Evolutionary conservation across 2,113 vertebrate species (phyloP), one percentile per base, ranked within the genome.

Genomic region (Brachyhypopomus gauderio): DNA sequence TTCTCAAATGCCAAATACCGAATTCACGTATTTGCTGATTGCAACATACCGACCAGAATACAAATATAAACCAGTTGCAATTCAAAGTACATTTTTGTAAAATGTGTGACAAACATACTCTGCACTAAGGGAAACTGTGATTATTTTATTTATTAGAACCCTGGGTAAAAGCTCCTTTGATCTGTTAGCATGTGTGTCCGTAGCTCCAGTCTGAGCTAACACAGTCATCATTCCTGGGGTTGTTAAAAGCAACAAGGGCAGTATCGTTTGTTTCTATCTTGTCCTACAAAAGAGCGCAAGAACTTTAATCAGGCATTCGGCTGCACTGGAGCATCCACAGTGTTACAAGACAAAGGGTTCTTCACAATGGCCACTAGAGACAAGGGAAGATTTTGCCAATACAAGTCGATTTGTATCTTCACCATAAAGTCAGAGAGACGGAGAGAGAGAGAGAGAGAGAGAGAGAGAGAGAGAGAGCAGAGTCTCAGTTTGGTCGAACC

Each of bases 211-310:
- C 70, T 19, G 17, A 75, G 38, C 63, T 55, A 74, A 78, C 17
- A 12, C 8, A 55, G 74, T 71, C 38, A 75, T 77, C 59, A 83
- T 48, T 85, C 74, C 59, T 78, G 55, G 59, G 48, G 62, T 59
- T 85, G 82, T 71, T 82, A 82, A 81, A 78, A 58, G 56, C 76
- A 79, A 64, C 22, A 62, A 56, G 80, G 64, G 71, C 72, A 77
- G 41, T 23, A 34, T 38, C 11, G 55, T 56, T 80, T 77, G 45
- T 58, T 82, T 58, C 56, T 52, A 22, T 72, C 64, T 63, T 20
- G 48, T 55, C 66, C 83, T 72, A 72, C 59, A 84, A 66, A 81
- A 3, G 7, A 22, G 41, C 52, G 11, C 38, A 60, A 60, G 34
- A 59, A 70, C 27, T 27, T 45, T 17, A n/a, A 71, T 34, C 34